phyloP scores from a whole-genome alignment of 1,140 invertebrate species.

The Zaprionus ghesquierei region DNA sequence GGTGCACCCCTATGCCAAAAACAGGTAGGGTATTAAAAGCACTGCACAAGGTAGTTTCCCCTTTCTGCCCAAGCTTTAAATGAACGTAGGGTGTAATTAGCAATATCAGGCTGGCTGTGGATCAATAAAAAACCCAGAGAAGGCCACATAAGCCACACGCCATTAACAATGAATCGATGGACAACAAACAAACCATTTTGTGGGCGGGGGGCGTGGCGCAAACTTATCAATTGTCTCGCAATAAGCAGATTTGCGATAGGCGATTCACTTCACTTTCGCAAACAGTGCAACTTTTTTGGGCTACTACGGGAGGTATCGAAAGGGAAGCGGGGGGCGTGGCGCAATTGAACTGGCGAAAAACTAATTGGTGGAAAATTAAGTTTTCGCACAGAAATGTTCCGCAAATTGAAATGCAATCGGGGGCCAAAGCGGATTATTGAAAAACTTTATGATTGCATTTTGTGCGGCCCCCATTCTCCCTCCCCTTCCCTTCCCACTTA shows the following conservation, averaged over 20 bases:
- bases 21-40: too few species aligned
- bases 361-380: slow-evolving; percentile 81
- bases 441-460: slow-evolving; percentile 81
- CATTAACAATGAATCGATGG: slow-evolving; percentile 41
- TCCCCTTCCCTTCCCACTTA: slow-evolving; percentile 47
- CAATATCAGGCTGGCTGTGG: slow-evolving; percentile 16
- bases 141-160: slow-evolving; percentile 53
- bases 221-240: background rate
- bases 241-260: background rate
- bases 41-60: too few species aligned
- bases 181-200: background rate
- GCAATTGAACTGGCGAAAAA: slow-evolving; percentile 40
- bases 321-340: background rate
- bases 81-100: background rate
- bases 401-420: slow-evolving; percentile 80
- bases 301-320: slow-evolving; percentile 31
- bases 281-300: background rate
- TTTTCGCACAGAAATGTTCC: slow-evolving; percentile 74
- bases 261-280: background rate
- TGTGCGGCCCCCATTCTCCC: slow-evolving; percentile 31
- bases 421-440: slow-evolving; percentile 78
- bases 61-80: too few species aligned
- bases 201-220: too few species aligned
- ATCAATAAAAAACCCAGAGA: slow-evolving; percentile 67
- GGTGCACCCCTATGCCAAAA: too few species aligned